A percentile compares a stretch with the other conserved stretches of the same genome.
These are phyloP conservation scores for Cygnus olor DNA, from an alignment of 2,797 vertebrate genomes.

Conservation along the genomic window DNA sequence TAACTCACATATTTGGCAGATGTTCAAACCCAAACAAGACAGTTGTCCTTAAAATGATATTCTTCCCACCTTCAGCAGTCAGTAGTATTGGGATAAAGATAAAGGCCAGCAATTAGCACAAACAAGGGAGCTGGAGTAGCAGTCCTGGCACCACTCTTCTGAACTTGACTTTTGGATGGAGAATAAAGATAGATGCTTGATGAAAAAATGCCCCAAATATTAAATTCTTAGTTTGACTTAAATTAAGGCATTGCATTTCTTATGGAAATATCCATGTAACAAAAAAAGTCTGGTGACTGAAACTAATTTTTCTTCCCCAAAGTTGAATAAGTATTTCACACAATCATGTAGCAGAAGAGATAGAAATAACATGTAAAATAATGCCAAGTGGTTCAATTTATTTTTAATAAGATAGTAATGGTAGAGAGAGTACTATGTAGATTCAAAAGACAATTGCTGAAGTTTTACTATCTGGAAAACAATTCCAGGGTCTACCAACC, in stretches of 20 bases:
- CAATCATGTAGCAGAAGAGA: background rate
- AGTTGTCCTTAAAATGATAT: background rate
- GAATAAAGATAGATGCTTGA: background rate
- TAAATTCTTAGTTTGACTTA: background rate
- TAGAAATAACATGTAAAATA: background rate
- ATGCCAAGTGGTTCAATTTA: background rate
- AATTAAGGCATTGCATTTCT: background rate
- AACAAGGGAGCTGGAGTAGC: background rate
- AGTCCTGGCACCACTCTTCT: background rate
- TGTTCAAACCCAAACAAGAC: background rate
- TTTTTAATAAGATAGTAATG: background rate
- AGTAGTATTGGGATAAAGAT: rapidly evolving
- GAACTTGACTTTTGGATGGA: background rate
- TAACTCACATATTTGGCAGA: background rate
- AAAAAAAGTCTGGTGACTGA: background rate
- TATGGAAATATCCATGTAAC: background rate
- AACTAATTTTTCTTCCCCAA: background rate
- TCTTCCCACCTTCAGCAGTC: background rate
- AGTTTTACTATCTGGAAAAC: background rate
- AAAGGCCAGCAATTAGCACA: background rate
- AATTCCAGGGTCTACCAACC: background rate
- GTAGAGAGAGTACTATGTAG: background rate
- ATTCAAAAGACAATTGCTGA: background rate
- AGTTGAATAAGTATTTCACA: background rate
- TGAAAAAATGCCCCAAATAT: background rate